Base-by-base conservation (phyloP, 1,140 invertebrate genomes). In the Ectropis grisescens region DNA sequence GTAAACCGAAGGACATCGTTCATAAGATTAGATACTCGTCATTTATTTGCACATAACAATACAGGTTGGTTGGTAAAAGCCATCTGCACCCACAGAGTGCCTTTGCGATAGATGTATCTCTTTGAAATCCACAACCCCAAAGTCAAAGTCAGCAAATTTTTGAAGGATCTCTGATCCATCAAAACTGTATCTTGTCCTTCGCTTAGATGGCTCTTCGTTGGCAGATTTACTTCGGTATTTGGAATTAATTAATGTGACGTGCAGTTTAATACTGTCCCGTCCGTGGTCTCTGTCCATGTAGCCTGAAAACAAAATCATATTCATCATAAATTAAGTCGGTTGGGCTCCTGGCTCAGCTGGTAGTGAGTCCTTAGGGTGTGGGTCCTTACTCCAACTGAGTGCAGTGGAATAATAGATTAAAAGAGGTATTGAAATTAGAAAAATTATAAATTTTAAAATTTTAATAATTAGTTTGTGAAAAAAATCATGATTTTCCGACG, bases 31-130 rank as follows among this genome's bases (percentile, higher is more conserved):
- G n/a, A n/a, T n/a, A n/a, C n/a, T n/a, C n/a, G n/a, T n/a, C n/a
- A n/a, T 9, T 41, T 47, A 37, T 11, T 42, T 41, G 16, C 47
- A 49, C 26, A 50, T 45, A 22, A 83, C 56, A 15, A 82, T 56
- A 52, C 64, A 75, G 15, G 82, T 79, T 6, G 74, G 43, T 42
- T 71, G 64, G 40, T 85, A 85, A 57, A 75, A 85, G 2, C 82
- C 83, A 45, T 82, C 75, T 2, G 55, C 14, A 1, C 67, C 80
- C 28, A 58, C 55, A 2, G 68, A 37, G 14, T 66, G 53, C 1
- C 67, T 64, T 37, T 80, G 64, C 0, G 84, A 84, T 10, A 85
- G 45, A 60, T 84, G 80, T 19, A 85, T 61, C 15, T 55, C 41
- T 14, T 55, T 58, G 2, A 84, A 48, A 32, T 81, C 61, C 14